Base-by-base conservation (phyloP, 2,113 vertebrate genomes). In the Diphyllodes magnificus region DNA sequence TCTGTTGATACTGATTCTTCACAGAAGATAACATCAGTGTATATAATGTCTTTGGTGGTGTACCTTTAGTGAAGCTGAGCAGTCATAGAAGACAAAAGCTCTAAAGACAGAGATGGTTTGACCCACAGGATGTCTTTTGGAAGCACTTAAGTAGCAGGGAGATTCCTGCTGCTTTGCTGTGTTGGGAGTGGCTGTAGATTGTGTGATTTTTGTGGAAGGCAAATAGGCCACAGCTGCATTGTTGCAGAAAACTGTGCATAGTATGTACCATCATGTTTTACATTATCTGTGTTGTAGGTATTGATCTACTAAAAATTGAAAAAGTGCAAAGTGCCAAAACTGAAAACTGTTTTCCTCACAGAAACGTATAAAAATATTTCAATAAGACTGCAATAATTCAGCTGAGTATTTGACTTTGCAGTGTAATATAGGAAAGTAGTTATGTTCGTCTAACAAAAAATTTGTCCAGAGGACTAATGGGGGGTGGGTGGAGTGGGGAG, bases 401-500 rank as follows among this genome's bases (percentile, higher is more conserved):
- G 8, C 27, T 70, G 22, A 75, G 7, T 54, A 25, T 66, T 92
- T 30, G 35, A n/a, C 28, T 76, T 65, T 88, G 15, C 37, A 35
- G 45, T 35, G 4, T 79, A 57, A 39, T 88, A 31, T 16, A 76
- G 4, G 71, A 30, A 81, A 82, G 23, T 35, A 45, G 7, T 76
- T 50, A n/a, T 4, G 11, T 86, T 61, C 22, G 53, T 56, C 8
- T 56, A 45, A 37, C 22, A 79, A 35, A 35, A 5, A 4, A 57
- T 68, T 63, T 87, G 28, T 61, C 45, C 23, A 42, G 51, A 65
- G 37, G n/a, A 30, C 39, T 81, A 3, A 5, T 14, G 11, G 6
- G 2, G 2, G 2, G 15, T 20, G 12, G 6, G 12, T 50, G 11
- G 11, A 3, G 5, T 5, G 7, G 11, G 16, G 13, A 3, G 12